Conservation (phyloP, 2,797 vertebrate genomes). For the Fundulus diaphanus region DNA sequence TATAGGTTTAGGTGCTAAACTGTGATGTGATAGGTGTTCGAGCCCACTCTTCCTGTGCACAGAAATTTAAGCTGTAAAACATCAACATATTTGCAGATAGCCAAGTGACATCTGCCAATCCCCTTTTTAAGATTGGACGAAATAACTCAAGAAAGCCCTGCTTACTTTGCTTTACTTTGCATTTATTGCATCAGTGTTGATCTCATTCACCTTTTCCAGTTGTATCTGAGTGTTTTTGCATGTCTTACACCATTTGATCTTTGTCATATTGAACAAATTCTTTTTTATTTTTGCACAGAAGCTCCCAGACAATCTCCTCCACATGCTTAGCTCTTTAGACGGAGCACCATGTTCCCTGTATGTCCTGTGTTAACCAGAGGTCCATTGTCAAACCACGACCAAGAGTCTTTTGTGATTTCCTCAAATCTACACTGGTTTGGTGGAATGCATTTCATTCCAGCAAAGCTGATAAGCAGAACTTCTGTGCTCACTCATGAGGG, state of each 20-base stretch:
- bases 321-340: slow-evolving; percentile 47
- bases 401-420: slow-evolving; percentile 90
- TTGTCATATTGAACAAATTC: background rate
- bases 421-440: slow-evolving; percentile 88
- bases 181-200: background rate
- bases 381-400: slow-evolving; percentile 88
- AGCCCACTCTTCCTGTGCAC: background rate
- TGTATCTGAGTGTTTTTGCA: background rate
- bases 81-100: background rate
- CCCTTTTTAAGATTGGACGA: background rate
- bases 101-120: background rate
- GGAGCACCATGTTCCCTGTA: slow-evolving; percentile 91
- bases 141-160: background rate
- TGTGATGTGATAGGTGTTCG: background rate
- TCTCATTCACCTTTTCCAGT: background rate
- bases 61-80: background rate
- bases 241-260: background rate
- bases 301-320: background rate
- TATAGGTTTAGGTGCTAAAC: background rate
- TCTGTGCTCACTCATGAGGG: slow-evolving; percentile 90
- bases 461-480: slow-evolving; percentile 93
- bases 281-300: slow-evolving; percentile 35
- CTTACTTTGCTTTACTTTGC: background rate
- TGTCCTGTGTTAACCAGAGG: slow-evolving; percentile 90
- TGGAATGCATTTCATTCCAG: slow-evolving; percentile 95